Percentiles rank a stretch among this genome's conserved stretches.
These are phyloP conservation scores for Aplochiton taeniatus DNA, from an alignment of 2,797 vertebrate genomes.

Conservation along the genomic window DNA sequence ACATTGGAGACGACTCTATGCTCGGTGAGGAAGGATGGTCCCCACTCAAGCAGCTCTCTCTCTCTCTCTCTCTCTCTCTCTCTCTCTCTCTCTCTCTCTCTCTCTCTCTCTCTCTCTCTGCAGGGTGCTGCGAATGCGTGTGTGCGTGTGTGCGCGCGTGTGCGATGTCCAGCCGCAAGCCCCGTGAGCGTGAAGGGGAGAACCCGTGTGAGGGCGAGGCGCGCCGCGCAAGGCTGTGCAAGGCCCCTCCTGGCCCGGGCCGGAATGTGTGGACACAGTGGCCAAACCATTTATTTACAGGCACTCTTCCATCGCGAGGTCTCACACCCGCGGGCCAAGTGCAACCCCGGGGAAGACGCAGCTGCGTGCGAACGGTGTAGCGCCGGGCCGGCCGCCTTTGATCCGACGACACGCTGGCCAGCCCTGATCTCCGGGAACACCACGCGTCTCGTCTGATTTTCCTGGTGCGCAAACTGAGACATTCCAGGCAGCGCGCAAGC, in stretches of 20 bases:
- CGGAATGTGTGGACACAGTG: constrained; percentile 75
- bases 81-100: constrained; percentile 2
- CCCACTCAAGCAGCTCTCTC: no score
- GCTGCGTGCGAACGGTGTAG: constrained; percentile 62
- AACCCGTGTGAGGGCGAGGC: not conserved
- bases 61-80: constrained; percentile 1
- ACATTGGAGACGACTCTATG: no score
- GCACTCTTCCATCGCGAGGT: constrained; percentile 67
- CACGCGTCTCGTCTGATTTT: constrained; percentile 75
- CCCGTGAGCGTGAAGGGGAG: not conserved
- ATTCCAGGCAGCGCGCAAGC: constrained; percentile 69
- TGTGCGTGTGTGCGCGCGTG: constrained; percentile 2
- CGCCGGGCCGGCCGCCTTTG: constrained; percentile 55
- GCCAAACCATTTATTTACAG: constrained; percentile 76
- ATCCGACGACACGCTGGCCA: constrained; percentile 47
- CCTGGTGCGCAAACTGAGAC: constrained; percentile 74
- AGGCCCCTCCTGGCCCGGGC: constrained; percentile 38
- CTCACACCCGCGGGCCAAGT: constrained; percentile 66
- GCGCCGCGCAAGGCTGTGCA: constrained; percentile 25
- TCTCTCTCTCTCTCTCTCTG: constrained; percentile 9
- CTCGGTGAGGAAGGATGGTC: no score
- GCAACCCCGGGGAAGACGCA: constrained; percentile 58
- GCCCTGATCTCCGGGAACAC: constrained; percentile 65
- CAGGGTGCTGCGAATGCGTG: constrained; percentile 6
- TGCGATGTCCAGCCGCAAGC: no score